Percentiles rank a stretch among this genome's conserved stretches.
These are phyloP conservation scores for Pemphigus obesinymphae DNA, from an alignment of 1,140 invertebrate genomes.

Conservation along the genomic window DNA sequence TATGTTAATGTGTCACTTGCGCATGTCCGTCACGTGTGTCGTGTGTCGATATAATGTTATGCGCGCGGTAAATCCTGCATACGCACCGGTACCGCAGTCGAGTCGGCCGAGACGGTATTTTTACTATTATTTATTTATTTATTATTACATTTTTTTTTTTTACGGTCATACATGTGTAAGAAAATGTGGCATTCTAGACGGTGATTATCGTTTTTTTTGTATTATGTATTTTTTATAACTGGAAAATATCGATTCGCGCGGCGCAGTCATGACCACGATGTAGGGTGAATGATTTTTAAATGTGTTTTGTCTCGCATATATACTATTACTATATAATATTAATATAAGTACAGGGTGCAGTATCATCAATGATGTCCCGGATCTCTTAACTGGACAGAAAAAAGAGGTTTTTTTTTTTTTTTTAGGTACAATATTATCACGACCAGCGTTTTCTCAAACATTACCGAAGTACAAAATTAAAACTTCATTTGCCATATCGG, in stretches of 20 bases:
- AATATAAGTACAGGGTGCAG: no score
- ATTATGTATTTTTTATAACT: slow-evolving; percentile 4
- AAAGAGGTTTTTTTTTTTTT: no score
- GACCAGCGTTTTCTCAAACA: no score
- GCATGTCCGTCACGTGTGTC: slow-evolving; percentile 37
- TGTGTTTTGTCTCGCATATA: background rate
- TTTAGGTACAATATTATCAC: no score
- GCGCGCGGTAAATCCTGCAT: slow-evolving; percentile 10
- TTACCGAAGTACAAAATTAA: no score
- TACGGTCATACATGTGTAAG: slow-evolving; percentile 34
- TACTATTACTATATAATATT: background rate
- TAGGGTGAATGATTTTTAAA: slow-evolving; percentile 17
- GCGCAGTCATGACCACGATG: background rate
- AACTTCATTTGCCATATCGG: no score
- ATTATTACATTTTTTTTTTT: slow-evolving; percentile 23
- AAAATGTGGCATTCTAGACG: slow-evolving; percentile 37
- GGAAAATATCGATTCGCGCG: slow-evolving; percentile 22
- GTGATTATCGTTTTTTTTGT: slow-evolving; percentile 25
- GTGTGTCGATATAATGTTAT: slow-evolving; percentile 33
- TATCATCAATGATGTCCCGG: no score
- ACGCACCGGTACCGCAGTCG: background rate
- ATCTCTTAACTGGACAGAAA: no score
- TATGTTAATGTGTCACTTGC: slow-evolving; percentile 40
- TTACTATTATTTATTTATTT: slow-evolving; percentile 36
- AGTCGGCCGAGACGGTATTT: slow-evolving; percentile 14